These are phyloP conservation scores for Trypoxylus dichotomus DNA, from an alignment of 1,140 invertebrate species.

Conservation along the genomic window DNA sequence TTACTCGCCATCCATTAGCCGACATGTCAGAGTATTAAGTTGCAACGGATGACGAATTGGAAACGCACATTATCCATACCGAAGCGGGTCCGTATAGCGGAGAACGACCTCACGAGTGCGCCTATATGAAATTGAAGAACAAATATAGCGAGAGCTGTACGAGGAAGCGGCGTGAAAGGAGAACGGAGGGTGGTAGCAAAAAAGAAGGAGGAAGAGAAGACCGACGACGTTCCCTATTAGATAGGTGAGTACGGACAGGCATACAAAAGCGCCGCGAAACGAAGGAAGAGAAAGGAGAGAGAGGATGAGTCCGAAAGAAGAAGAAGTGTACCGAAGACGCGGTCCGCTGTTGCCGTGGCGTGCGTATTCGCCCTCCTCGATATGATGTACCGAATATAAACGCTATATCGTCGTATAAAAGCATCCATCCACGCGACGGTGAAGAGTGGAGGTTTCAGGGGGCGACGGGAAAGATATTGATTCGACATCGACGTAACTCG, in stretches of 20 bases:
- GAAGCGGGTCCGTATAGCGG: background rate
- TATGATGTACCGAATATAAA: no score
- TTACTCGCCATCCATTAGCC: background rate
- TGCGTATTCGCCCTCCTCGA: background rate
- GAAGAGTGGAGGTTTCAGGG: background rate
- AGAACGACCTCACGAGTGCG: background rate
- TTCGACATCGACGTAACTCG: conserved; percentile 1
- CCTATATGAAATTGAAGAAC: background rate
- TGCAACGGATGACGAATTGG: background rate
- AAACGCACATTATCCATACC: background rate
- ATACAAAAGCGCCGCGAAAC: background rate
- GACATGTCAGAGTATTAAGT: conserved; percentile 2
- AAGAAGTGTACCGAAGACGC: background rate
- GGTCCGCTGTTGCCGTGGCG: background rate
- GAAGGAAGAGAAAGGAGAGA: background rate
- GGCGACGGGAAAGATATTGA: background rate
- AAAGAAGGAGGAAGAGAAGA: background rate
- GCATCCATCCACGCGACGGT: no score
- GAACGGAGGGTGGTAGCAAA: no score
- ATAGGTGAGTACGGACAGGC: background rate
- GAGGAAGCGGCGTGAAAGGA: background rate
- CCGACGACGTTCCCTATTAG: background rate
- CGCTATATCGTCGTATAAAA: no score
- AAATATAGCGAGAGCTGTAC: background rate
- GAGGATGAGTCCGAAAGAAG: background rate